These are phyloP conservation scores for Tachypleus tridentatus DNA, from an alignment of 1,140 invertebrate genomes.

Conservation along the genomic window DNA sequence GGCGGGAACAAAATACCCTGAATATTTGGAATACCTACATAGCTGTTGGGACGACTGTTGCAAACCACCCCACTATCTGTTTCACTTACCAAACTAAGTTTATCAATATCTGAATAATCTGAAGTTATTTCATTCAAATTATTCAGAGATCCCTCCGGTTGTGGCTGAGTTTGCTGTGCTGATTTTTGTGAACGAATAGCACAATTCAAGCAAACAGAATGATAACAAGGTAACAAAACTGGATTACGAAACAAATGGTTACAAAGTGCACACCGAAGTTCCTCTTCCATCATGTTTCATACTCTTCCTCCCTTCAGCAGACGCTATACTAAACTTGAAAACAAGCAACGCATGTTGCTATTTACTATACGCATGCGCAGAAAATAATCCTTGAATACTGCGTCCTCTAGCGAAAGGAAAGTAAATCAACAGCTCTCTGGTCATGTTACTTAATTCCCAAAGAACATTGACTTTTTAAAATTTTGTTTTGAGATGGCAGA, in stretches of 20 bases:
- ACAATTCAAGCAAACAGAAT: conserved; percentile 80
- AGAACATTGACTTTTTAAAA: no score
- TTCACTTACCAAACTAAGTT: conserved; percentile 91
- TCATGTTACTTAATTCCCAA: no score
- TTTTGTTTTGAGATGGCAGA: no score
- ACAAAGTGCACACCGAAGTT: conserved; percentile 82
- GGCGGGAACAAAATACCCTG: conserved; percentile 28
- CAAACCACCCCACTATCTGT: conserved; percentile 92
- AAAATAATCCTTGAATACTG: no score
- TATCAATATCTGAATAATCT: conserved; percentile 60
- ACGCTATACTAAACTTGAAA: no score
- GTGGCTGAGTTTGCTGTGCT: conserved; percentile 35
- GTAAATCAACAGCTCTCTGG: no score
- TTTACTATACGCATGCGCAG: no score
- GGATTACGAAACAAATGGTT: conserved; percentile 86
- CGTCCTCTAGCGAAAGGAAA: no score
- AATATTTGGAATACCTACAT: conserved; percentile 71
- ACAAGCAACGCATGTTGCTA: no score
- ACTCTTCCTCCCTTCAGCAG: no score
- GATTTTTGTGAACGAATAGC: conserved; percentile 62
- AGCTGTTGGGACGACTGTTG: conserved; percentile 73
- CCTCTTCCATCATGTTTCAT: conserved; percentile 67
- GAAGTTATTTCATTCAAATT: conserved; percentile 22
- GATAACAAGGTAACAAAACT: conserved; percentile 83
- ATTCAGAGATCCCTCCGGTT: conserved; percentile 30